Percentiles rank a stretch among this genome's conserved stretches.
phyloP scores from a whole-genome alignment of 2,113 vertebrate genomes.

The Arvicanthis niloticus region DNA sequence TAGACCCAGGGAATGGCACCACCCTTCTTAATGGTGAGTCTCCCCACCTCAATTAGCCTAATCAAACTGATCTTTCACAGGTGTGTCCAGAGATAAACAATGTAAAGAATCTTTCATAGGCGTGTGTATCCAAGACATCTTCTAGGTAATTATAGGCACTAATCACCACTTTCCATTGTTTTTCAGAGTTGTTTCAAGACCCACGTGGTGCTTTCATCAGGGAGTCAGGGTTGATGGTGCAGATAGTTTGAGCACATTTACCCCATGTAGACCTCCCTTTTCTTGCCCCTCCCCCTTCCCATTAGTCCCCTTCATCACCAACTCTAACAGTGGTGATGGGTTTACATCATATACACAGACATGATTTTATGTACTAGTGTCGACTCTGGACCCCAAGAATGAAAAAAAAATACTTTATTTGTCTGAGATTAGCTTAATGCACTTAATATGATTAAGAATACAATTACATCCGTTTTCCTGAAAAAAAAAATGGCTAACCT shows the following conservation, averaged over 20 bases:
- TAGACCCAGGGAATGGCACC: neutral
- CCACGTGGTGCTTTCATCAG: neutral
- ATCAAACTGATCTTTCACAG: neutral
- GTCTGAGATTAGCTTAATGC: neutral
- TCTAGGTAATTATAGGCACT: neutral
- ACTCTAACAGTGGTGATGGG: neutral
- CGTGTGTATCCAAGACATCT: no score
- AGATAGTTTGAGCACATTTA: neutral
- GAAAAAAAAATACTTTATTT: neutral
- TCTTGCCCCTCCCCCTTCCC: neutral
- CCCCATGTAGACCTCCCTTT: neutral
- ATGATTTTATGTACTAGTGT: neutral
- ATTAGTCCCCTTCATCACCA: neutral
- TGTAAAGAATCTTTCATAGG: neutral
- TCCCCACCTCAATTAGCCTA: neutral
- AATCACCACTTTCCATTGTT: neutral
- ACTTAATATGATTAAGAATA: neutral
- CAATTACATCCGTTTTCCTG: neutral
- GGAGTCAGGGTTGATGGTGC: neutral
- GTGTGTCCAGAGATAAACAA: neutral
- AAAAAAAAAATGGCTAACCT: neutral
- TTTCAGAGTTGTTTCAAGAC: neutral
- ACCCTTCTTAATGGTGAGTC: neutral
- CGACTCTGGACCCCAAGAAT: neutral
- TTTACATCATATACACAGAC: neutral